Base-by-base conservation (phyloP, 2,888 invertebrate species). In the Augochlorella aurata region DNA sequence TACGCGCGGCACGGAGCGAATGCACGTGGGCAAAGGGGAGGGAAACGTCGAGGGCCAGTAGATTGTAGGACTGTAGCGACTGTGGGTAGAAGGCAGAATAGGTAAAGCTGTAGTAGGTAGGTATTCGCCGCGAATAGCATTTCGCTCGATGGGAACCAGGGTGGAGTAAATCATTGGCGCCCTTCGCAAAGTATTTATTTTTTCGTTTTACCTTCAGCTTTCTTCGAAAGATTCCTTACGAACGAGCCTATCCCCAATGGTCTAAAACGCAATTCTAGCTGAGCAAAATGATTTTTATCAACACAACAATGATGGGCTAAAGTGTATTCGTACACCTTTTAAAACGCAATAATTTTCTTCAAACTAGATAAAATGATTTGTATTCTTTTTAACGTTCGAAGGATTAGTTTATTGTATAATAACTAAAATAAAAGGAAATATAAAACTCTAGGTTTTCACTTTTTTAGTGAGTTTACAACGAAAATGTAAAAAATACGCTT, bases 1-100 rank as follows among this genome's bases (percentile, higher is more conserved):
- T 86, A 80, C 84, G 81, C 85, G 73, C 76, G 77, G 84, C 16
- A 16, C 58, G 24, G 9, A 3, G 21, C 24, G 54, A 38, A 76
- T 86, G 84, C 86, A 87, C 86, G 86, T 87, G 86, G 84, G 82
- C 52, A 52, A 38, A 12, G 66, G 71, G 71, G 80, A 54, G 84
- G 86, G 84, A 77, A 58, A 21, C 63, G 54, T 9, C 72, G 69
- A 76, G 66, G 70, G 63, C 58, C 52, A 18, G 47, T 54, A 65
- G 18, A 4, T 7, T 61, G 58, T 24, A 14, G 14, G 21, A 14
- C 54, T 54, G n/a, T 49, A 49, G 49, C 49, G 21, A 21, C 18
- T 7, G 54, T n/a, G 21, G 54, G 58, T 58, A 16, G 58, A 58
- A 58, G 24, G 58, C 24, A 58, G 58, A 58, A 58, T 58, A 58